Evolutionary conservation across 2,113 vertebrate species (phyloP), one percentile per base, ranked within the genome.

Genomic region (Malurus melanocephalus): DNA sequence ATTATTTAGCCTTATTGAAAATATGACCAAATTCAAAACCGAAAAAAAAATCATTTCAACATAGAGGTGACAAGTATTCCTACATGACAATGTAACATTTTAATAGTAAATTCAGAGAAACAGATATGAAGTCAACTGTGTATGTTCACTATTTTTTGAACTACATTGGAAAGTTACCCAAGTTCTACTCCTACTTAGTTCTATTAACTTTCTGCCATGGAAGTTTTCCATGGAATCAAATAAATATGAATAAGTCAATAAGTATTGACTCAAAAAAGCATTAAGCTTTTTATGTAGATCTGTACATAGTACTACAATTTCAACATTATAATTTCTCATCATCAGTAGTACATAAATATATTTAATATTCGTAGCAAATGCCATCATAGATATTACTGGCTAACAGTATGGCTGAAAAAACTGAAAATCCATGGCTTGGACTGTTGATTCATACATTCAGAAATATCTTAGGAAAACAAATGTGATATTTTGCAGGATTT

Each of bases 401-500:
- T 89, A 87, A 65, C 16, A 61, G 10, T 38, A 55, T 21, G 20
- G n/a, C 28, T 60, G 22, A 11, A 48, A 80, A 90, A 57, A 21
- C 43, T 52, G 19, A 92, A 93, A 87, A 83, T 49, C n/a, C 21
- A 59, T 23, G 1, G 66, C 23, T 35, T 21, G 45, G 35, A 43
- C 45, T 48, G 69, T 4, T 79, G 32, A 79, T 27, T 67, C 22
- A 48, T 13, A 60, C 42, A 64, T 52, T 66, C 26, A 60, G 53
- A 86, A 86, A 67, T 42, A 80, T 11, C 8, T 35, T 35, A 51
- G 46, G 35, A 64, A 82, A 87, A 71, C 6, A 78, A 74, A 71
- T 1, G 1, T 42, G 1, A 0, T 42, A 75, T 19, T 52, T 77
- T 60, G 35, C 11, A 42, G 7, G 7, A 20, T 3, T 40, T 80